Percentiles rank a stretch among this genome's conserved stretches.
These are phyloP conservation scores for Isaurus tuberculatus DNA, from an alignment of 92 coral and sea anemone species.

Conservation along the genomic window DNA sequence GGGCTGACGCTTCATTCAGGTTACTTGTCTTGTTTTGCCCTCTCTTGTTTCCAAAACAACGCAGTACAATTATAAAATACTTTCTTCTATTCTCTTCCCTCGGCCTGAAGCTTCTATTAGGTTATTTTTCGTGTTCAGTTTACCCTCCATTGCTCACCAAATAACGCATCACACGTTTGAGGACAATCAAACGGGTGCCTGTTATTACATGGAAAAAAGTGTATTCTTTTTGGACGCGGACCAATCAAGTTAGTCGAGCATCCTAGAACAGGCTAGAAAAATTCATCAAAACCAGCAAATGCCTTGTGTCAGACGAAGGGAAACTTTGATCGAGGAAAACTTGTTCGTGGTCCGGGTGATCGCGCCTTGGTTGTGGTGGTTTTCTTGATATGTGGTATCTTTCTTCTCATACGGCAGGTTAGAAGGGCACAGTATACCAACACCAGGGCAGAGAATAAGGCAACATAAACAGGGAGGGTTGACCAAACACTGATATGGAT, in stretches of 20 bases:
- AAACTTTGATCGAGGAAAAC: conserved; percentile 58
- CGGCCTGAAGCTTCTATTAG: neutral
- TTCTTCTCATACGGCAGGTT: conserved; percentile 83
- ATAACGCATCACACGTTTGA: neutral
- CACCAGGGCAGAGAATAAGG: conserved; percentile 78
- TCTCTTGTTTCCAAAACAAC: neutral
- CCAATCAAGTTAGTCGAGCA: neutral
- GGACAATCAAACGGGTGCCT: neutral
- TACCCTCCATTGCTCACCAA: neutral
- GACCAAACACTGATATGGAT: conserved; percentile 81
- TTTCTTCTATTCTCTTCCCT: neutral
- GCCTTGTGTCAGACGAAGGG: conserved; percentile 53
- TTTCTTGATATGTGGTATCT: conserved; percentile 67
- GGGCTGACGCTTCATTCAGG: neutral
- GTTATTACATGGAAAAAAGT: neutral
- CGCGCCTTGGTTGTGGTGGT: conserved; percentile 22
- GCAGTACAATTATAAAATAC: neutral
- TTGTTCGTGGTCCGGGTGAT: conserved; percentile 51
- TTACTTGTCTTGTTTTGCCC: neutral
- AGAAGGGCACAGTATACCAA: conserved; percentile 85
- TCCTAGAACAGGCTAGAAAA: neutral
- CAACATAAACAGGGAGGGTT: conserved; percentile 92
- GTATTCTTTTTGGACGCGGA: neutral
- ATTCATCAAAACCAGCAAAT: neutral
- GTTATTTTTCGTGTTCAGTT: neutral